phyloP scores from a whole-genome alignment of 2,113 vertebrate genomes.

The Pseudopipra pipra region DNA sequence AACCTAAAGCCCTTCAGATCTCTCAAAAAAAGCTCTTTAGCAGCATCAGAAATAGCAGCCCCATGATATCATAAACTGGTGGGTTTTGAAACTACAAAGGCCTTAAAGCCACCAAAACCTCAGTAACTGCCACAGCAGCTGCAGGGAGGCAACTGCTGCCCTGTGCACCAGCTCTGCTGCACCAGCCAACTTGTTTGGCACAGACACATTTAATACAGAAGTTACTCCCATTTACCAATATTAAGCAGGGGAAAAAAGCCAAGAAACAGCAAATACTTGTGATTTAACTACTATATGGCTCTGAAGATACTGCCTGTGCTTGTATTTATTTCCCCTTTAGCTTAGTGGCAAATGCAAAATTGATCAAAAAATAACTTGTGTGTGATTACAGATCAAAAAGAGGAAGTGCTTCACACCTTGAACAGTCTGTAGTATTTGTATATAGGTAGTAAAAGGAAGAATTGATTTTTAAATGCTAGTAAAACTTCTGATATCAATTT shows the following conservation, averaged over 20 bases:
- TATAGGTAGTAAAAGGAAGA: background rate
- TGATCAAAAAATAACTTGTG: background rate
- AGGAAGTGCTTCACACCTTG: background rate
- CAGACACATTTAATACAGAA: background rate
- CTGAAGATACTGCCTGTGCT: fast-evolving
- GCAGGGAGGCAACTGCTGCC: background rate
- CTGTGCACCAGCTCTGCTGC: background rate
- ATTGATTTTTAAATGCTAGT: background rate
- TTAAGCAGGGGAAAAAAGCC: background rate
- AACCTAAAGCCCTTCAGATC: background rate
- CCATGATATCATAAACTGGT: background rate
- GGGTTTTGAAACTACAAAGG: background rate
- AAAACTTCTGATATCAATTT: background rate
- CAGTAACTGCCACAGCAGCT: background rate
- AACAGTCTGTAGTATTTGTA: background rate
- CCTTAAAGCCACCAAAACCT: background rate
- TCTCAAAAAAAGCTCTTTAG: background rate
- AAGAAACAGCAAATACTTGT: background rate
- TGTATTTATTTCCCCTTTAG: background rate
- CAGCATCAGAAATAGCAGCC: background rate
- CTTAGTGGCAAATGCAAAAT: background rate
- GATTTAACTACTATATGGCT: background rate
- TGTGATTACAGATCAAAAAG: background rate
- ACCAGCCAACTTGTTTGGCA: background rate
- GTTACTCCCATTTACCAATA: background rate